Evolutionary conservation across 2,113 vertebrate genomes (phyloP).

Genomic region (Crypturellus undulatus): DNA sequence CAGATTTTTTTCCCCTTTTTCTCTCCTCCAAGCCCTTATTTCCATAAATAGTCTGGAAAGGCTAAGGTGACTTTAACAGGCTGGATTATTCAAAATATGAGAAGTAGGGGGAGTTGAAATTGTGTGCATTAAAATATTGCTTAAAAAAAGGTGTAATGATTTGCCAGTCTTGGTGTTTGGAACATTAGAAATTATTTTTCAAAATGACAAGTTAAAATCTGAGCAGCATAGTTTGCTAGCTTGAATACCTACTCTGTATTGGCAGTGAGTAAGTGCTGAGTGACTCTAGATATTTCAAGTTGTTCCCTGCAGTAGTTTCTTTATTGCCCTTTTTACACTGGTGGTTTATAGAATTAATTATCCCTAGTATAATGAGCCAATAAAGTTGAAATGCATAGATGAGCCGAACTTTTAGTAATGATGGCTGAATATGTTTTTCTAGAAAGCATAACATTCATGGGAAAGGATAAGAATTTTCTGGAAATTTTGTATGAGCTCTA

Average conservation of each 20-base stretch:
- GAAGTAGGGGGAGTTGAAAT: not conserved
- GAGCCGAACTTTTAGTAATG: not conserved
- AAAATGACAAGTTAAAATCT: not conserved
- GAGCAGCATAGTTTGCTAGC: not conserved
- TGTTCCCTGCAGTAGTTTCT: not conserved
- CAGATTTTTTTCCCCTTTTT: not conserved
- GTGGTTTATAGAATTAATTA: not conserved
- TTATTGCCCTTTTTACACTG: not conserved
- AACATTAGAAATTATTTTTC: not conserved
- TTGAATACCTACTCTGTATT: not conserved
- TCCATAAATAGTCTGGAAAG: not conserved
- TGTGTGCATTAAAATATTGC: not conserved
- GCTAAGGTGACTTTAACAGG: not conserved
- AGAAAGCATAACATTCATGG: not conserved
- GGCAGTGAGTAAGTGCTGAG: not conserved
- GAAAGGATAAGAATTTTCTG: not conserved
- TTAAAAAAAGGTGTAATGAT: not conserved
- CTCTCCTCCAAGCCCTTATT: not conserved
- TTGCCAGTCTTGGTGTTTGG: not conserved
- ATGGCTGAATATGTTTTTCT: not conserved
- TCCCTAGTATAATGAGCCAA: not conserved
- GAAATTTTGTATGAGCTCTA: not conserved
- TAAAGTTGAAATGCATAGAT: not conserved
- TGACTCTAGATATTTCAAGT: not conserved
- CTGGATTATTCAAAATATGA: not conserved